Percentiles rank a stretch among this genome's conserved stretches.
phyloP scores from a whole-genome alignment of 2,113 vertebrate species.

The Notarius quadriscutis region DNA sequence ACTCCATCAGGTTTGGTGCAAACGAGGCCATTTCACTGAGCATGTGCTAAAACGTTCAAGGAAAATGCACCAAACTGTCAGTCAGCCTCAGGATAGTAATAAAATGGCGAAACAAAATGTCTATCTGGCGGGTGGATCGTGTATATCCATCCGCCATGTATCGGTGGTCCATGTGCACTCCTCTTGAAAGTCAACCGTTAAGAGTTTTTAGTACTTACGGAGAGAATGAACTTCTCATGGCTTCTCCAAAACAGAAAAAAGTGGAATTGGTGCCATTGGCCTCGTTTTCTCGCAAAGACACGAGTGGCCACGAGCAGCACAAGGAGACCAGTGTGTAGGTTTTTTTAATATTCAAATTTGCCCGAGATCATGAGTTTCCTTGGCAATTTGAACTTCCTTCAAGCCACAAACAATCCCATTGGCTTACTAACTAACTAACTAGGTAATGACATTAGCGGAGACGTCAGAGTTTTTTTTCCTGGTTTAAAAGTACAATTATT shows the following conservation, averaged over 20 bases:
- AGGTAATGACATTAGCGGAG: neutral
- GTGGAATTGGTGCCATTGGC: neutral
- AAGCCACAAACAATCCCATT: neutral
- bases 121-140: no score
- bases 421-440: neutral
- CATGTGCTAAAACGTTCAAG: neutral
- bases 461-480: neutral
- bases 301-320: neutral
- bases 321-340: neutral
- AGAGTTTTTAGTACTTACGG: neutral
- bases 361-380: neutral
- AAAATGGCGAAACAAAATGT: neutral
- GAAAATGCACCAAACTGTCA: neutral
- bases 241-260: neutral
- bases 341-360: neutral
- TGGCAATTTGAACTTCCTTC: neutral
- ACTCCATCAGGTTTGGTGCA: neutral
- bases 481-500: neutral
- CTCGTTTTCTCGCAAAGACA: neutral
- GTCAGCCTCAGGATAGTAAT: neutral
- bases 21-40: neutral
- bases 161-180: neutral
- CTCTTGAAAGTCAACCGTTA: neutral
- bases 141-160: no score
- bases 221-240: neutral